Conservation (phyloP, 2,113 vertebrate species). For the Pelmatolapia mariae region DNA sequence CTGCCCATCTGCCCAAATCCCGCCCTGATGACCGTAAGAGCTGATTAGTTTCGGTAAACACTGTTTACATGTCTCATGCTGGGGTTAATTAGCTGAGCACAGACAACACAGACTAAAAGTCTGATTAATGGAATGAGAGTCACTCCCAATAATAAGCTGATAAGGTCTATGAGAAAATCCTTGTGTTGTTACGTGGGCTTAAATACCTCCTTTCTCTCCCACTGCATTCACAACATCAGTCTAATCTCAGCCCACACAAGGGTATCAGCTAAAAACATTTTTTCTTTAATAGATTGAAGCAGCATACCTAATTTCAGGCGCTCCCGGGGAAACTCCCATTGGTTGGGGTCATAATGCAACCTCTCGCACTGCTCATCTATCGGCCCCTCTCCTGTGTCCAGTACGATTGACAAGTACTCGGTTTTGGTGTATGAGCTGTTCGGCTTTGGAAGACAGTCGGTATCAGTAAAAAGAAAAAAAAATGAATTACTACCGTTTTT, state of each 20-base stretch:
- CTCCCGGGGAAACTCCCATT: conserved; percentile 93
- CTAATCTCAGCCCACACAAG: neutral
- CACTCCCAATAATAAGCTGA: conserved; percentile 61
- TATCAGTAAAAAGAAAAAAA: neutral
- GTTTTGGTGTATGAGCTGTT: conserved; percentile 72
- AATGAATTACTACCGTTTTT: neutral
- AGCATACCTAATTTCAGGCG: conserved; percentile 86
- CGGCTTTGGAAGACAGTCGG: conserved; percentile 67
- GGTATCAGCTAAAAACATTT: neutral
- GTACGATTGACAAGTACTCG: conserved; percentile 87
- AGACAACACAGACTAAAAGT: conserved; percentile 45
- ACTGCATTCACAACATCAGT: neutral
- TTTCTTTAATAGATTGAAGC: neutral
- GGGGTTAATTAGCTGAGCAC: conserved; percentile 43
- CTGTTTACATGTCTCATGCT: neutral
- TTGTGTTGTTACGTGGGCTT: conserved; percentile 25
- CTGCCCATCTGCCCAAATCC: neutral
- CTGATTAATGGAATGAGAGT: conserved; percentile 56
- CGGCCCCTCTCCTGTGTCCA: conserved; percentile 84
- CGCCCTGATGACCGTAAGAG: conserved; percentile 15
- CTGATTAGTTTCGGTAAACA: conserved; percentile 63
- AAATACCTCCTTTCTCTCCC: neutral
- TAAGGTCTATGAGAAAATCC: conserved; percentile 66
- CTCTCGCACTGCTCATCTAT: conserved; percentile 83
- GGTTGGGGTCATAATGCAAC: conserved; percentile 86